Percentiles rank a stretch among this genome's conserved stretches.
Evolutionary conservation across 2,888 invertebrate genomes (phyloP).

Genomic region (Macropis europaea): DNA sequence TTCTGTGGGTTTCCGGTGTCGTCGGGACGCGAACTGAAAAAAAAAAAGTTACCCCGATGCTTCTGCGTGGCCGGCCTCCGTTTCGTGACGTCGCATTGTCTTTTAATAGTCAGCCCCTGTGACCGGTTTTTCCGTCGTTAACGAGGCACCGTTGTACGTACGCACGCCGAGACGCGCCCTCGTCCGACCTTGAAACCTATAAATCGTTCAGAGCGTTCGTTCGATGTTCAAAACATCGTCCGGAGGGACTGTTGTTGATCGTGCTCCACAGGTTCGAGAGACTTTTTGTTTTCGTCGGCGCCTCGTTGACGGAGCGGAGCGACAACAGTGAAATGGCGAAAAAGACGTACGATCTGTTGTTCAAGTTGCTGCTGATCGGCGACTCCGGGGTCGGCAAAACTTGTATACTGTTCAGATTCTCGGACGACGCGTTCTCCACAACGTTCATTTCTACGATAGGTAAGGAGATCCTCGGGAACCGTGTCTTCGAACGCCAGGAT

Average conservation of each 20-base stretch:
- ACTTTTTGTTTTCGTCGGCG: conserved; percentile 44
- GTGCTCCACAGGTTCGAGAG: conserved; percentile 36
- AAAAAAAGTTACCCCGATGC: conserved; percentile 63
- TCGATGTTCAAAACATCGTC: conserved; percentile 64
- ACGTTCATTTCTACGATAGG: conserved; percentile 98
- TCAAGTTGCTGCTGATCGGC: conserved; percentile 95
- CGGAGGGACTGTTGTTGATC: conserved; percentile 42
- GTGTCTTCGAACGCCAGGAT: too few species aligned
- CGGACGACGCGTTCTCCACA: conserved; percentile 96
- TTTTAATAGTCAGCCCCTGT: conserved; percentile 65
- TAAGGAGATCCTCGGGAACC: conserved; percentile 84
- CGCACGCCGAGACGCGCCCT: conserved; percentile 71
- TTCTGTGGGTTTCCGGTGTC: not conserved
- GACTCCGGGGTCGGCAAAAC: conserved; percentile 98
- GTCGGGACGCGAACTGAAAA: conserved; percentile 32
- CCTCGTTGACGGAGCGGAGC: conserved; percentile 37
- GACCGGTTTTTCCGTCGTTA: conserved; percentile 62
- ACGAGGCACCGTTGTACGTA: conserved; percentile 53
- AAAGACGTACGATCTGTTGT: conserved; percentile 96
- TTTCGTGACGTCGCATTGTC: conserved; percentile 62
- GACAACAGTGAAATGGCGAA: conserved; percentile 88
- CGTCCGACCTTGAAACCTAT: conserved; percentile 67
- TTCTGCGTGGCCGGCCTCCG: conserved; percentile 56
- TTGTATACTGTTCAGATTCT: conserved; percentile 95
- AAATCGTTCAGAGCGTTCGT: conserved; percentile 61